These are phyloP conservation scores for Schizotus pectinicornis DNA, from an alignment of 2,888 invertebrate species.

Conservation along the genomic window DNA sequence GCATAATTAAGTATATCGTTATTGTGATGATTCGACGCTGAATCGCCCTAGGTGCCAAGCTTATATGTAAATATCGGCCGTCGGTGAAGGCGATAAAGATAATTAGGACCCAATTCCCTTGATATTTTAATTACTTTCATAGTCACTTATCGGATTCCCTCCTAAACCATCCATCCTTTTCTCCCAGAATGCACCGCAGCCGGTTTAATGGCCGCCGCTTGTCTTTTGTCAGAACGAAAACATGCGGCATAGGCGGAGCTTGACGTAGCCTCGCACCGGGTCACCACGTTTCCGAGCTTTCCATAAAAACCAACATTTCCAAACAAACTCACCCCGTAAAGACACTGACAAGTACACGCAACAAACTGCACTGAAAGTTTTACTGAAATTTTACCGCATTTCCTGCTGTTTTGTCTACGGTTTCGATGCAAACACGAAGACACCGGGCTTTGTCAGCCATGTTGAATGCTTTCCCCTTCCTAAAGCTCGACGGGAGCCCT, in stretches of 20 bases:
- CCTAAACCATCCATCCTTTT: constrained; percentile 34
- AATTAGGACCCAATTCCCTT: constrained; percentile 7
- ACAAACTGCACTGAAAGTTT: background rate
- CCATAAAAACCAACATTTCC: background rate
- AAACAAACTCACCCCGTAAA: background rate
- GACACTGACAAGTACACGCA: background rate
- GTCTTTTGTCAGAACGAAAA: constrained; percentile 52
- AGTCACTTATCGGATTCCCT: constrained; percentile 14
- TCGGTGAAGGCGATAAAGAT: background rate
- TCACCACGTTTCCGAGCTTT: constrained; percentile 10
- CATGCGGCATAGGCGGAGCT: constrained; percentile 53
- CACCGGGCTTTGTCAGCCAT: constrained; percentile 47
- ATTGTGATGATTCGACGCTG: no score
- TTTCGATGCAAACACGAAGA: constrained; percentile 33
- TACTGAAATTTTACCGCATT: no score
- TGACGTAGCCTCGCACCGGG: constrained; percentile 38
- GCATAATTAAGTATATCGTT: no score
- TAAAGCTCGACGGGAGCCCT: background rate
- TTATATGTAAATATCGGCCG: background rate
- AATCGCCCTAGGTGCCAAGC: no score
- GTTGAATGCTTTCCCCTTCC: constrained; percentile 49
- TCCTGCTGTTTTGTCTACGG: no score
- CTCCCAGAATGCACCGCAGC: constrained; percentile 44
- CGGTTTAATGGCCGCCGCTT: constrained; percentile 52
- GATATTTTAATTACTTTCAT: constrained; percentile 6